A percentile compares a stretch with the other conserved stretches of the same genome.
These are phyloP conservation scores for Corvus moneduloides DNA, from an alignment of 2,113 vertebrate genomes.

Conservation along the genomic window DNA sequence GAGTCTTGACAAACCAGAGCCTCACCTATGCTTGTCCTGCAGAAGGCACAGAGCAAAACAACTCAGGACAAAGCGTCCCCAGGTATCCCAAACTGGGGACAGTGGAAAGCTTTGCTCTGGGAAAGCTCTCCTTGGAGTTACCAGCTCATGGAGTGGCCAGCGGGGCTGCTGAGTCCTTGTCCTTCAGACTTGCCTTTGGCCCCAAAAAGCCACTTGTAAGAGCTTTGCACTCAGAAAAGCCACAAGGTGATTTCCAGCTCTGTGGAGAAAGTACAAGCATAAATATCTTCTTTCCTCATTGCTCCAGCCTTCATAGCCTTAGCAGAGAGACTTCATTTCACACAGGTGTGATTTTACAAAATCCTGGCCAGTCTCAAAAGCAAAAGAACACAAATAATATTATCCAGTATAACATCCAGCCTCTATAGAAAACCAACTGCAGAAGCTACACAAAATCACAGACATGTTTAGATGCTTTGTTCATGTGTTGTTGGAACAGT, in stretches of 20 bases:
- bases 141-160: background rate
- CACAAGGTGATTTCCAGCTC: background rate
- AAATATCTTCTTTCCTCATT: background rate
- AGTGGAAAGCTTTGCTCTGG: background rate
- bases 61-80: rapidly evolving
- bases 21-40: background rate
- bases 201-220: background rate
- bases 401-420: background rate
- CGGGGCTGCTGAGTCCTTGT: background rate
- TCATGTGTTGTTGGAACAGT: background rate
- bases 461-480: background rate
- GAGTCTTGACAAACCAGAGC: background rate
- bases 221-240: background rate
- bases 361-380: background rate
- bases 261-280: background rate
- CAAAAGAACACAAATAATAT: background rate
- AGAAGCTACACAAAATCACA: background rate
- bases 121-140: background rate
- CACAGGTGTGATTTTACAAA: background rate
- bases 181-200: background rate
- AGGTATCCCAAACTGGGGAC: background rate
- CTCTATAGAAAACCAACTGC: background rate
- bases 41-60: background rate
- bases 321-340: background rate
- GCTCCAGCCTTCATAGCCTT: background rate